Evolutionary conservation across 2,888 invertebrate species (phyloP), one percentile per base, ranked within the genome.

Genomic region (Seira ritae): DNA sequence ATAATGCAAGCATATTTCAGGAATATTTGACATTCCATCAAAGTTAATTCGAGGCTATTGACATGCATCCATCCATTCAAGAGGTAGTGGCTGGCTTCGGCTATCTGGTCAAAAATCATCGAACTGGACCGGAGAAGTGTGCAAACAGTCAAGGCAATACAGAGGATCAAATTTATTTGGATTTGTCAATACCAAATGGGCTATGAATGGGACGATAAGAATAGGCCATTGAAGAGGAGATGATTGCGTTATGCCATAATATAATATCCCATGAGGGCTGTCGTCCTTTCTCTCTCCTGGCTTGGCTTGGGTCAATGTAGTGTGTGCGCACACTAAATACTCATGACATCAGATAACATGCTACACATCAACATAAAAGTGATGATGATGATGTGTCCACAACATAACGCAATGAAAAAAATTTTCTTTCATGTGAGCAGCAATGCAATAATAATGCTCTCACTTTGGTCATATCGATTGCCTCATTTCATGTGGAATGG

Each of bases 391-490:
- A 55, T 55, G 55, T 55, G 55, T 55, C 55, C 17, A 8, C 31
- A 31, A 55, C 55, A 15, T 15, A 55, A 55, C 55, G 55, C 55
- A 55, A 55, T 55, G 31, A 31, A 31, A n/a, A n/a, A n/a, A 31
- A 4, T 31, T 8, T 31, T 2, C 31, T 31, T 31, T 31, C 3
- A 31, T 31, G 31, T 31, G 31, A 31, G 31, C 31, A 31, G 8
- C 8, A 31, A n/a, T 55, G 55, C 55, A 55, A 55, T 55, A 55
- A 3, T 55, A 12, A 55, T 55, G 6, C 15, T 55, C 55, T 55
- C 15, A 55, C 55, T 55, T 55, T 55, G 55, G 55, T 55, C 55
- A 55, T 55, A 55, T 55, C 15, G 55, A 55, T 55, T 55, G 55
- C 55, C 55, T 55, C 55, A 55, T 31, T 31, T 31, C 31, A 31